phyloP scores from a whole-genome alignment of 2,113 vertebrate species.

The Microcebus jonahi region DNA sequence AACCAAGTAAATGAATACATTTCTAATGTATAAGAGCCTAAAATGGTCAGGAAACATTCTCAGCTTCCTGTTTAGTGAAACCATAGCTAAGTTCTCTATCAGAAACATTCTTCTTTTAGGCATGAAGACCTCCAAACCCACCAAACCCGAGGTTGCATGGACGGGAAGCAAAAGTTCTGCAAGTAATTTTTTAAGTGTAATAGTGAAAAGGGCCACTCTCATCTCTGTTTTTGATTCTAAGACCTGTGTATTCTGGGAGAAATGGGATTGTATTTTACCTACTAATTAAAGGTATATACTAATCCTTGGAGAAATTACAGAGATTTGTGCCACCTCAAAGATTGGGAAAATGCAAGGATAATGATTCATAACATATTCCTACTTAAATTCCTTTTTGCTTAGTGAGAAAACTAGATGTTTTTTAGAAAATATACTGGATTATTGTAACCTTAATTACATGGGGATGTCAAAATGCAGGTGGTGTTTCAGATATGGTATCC shows the following conservation, averaged over 20 bases:
- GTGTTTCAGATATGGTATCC: not conserved
- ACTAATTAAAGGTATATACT: not conserved
- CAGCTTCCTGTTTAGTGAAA: not conserved
- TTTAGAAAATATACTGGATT: slow-evolving; percentile 1
- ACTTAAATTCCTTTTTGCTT: slow-evolving; percentile 7
- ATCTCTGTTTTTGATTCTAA: not conserved
- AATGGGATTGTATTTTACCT: not conserved
- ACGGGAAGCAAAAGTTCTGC: not conserved
- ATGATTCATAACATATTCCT: not conserved
- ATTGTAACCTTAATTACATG: slow-evolving; percentile 31
- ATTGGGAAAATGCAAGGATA: not conserved
- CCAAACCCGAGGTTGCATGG: not conserved
- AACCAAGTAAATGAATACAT: not conserved
- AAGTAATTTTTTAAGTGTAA: not conserved
- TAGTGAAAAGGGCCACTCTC: not conserved
- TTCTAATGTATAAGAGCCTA: not conserved
- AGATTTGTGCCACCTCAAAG: slow-evolving; percentile 4
- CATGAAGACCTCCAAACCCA: not conserved
- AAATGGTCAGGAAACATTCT: not conserved
- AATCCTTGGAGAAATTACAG: not conserved
- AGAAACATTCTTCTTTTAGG: not conserved
- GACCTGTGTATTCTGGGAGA: not conserved
- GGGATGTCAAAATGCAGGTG: not conserved
- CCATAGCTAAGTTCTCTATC: not conserved
- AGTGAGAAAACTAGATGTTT: slow-evolving; percentile 26